Percentiles rank a stretch among this genome's conserved stretches.
Conservation (phyloP, 2,113 vertebrate genomes). For the Sylvietta virens region DNA sequence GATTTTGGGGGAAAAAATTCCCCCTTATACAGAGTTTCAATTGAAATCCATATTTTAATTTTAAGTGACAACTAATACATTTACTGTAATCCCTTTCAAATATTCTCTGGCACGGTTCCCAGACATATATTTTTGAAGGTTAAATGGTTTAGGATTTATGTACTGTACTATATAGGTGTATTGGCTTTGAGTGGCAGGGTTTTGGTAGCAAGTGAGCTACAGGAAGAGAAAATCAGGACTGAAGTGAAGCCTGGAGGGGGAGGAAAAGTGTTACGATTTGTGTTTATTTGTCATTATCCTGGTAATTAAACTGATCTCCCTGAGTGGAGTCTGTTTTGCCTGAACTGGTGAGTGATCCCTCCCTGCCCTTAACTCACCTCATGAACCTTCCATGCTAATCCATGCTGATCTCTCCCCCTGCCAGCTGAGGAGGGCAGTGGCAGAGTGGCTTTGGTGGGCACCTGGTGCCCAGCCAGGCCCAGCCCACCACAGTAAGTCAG, state of each 20-base stretch:
- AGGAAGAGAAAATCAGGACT: not conserved
- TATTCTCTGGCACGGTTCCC: not conserved
- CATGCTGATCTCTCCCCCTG: not conserved
- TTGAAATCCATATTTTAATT: constrained; percentile 47
- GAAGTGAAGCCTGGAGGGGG: not conserved
- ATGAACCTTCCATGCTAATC: not conserved
- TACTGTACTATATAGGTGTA: not conserved
- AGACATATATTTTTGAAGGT: constrained; percentile 21
- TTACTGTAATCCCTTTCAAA: constrained; percentile 36
- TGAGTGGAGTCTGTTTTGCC: not conserved
- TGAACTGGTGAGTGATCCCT: not conserved
- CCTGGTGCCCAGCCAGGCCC: not conserved
- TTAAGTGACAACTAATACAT: constrained; percentile 20
- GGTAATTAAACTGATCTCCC: not conserved
- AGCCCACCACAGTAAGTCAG: not conserved
- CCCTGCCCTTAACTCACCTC: not conserved
- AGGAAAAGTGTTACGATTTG: not conserved
- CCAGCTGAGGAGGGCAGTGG: not conserved
- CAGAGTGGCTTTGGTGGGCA: not conserved
- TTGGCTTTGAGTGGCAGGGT: not conserved
- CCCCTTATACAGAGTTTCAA: not conserved
- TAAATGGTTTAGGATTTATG: constrained; percentile 48
- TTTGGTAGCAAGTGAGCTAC: not conserved
- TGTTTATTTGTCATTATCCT: not conserved
- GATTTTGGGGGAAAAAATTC: constrained; percentile 13